A percentile compares a stretch with the other conserved stretches of the same genome.
Evolutionary conservation across 2,888 invertebrate genomes (phyloP).

Genomic region (Ophion ellenae): DNA sequence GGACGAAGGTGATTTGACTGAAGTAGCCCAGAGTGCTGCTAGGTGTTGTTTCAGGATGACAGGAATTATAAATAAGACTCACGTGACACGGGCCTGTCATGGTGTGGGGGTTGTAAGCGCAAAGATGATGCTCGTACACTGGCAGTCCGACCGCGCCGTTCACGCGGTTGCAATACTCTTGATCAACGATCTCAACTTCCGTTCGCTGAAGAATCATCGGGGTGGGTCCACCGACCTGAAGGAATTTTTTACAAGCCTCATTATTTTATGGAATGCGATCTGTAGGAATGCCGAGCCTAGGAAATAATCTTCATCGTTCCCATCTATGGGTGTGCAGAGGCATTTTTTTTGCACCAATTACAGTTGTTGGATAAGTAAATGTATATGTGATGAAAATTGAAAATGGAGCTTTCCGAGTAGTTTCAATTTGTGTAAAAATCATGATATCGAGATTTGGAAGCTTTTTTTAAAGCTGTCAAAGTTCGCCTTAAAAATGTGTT

Average conservation of each 20-base stretch:
- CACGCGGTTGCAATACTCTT: constrained; percentile 82
- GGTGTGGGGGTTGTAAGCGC: constrained; percentile 63
- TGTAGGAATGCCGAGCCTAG: not conserved
- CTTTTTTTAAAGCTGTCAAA: not conserved
- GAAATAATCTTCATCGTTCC: too few relatives aligned
- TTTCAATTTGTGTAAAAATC: not conserved
- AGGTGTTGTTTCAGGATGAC: not conserved
- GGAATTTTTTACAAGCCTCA: not conserved
- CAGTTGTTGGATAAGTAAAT: too few relatives aligned
- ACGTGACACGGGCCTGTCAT: constrained; percentile 69
- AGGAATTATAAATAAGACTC: constrained; percentile 35
- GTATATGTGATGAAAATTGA: too few relatives aligned
- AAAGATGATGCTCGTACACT: constrained; percentile 65
- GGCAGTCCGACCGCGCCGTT: constrained; percentile 53
- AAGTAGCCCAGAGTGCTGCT: too few relatives aligned
- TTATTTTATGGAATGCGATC: not conserved
- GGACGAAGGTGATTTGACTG: too few relatives aligned
- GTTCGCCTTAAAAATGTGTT: too few relatives aligned
- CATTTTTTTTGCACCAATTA: too few relatives aligned
- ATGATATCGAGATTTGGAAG: not conserved
- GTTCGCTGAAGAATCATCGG: constrained; percentile 84
- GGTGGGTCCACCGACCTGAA: constrained; percentile 72
- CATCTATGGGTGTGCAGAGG: too few relatives aligned
- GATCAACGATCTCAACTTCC: constrained; percentile 85
- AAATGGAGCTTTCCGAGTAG: too few relatives aligned